phyloP scores from a whole-genome alignment of 92 coral and sea anemone genomes.

The Scolanthus callimorphus region DNA sequence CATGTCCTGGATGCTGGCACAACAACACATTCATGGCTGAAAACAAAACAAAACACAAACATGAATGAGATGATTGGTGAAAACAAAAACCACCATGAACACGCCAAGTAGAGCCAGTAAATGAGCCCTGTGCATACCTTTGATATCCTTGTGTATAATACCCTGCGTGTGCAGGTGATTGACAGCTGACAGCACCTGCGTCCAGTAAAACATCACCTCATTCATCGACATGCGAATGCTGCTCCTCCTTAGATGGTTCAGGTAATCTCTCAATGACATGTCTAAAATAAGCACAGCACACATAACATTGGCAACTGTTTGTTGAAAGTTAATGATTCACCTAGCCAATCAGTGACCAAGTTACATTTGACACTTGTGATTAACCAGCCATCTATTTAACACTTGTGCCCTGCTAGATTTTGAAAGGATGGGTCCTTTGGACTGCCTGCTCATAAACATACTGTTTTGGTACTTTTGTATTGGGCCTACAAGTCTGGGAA shows the following conservation, averaged over 20 bases:
- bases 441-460: too few relatives aligned
- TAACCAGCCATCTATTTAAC: too few relatives aligned
- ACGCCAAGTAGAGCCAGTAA: neutral
- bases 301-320: neutral
- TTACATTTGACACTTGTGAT: too few relatives aligned
- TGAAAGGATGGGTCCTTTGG: too few relatives aligned
- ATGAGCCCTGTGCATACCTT: constrained; percentile 49
- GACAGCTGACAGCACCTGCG: constrained; percentile 60
- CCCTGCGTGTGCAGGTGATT: constrained; percentile 46
- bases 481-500: too few relatives aligned
- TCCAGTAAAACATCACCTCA: constrained; percentile 64
- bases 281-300: constrained; percentile 3
- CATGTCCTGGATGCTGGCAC: constrained; percentile 5
- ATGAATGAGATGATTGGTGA: too few relatives aligned
- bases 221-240: constrained; percentile 13
- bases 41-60: too few relatives aligned
- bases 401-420: too few relatives aligned
- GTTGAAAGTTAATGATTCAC: neutral
- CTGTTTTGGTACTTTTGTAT: too few relatives aligned
- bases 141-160: constrained; percentile 82
- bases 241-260: constrained; percentile 1
- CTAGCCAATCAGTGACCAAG: neutral
- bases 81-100: too few relatives aligned
- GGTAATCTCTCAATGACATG: constrained; percentile 27
- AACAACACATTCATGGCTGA: constrained; percentile 78